Evolutionary conservation across 2,113 vertebrate genomes (phyloP).

Genomic region (Pteruthius melanotis): DNA sequence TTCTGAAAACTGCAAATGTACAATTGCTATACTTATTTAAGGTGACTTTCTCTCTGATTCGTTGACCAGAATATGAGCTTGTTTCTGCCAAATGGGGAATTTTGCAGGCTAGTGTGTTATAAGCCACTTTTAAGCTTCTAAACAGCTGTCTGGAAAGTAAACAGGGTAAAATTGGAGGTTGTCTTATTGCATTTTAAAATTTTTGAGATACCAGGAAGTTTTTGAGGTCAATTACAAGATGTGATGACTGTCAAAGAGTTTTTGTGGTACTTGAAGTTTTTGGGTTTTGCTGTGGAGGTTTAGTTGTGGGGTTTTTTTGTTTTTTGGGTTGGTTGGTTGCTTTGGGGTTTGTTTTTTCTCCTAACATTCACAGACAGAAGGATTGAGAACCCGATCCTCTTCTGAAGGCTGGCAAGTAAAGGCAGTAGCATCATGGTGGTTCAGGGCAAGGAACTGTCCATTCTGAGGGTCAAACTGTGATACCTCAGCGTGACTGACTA

Average conservation of each 20-base stretch:
- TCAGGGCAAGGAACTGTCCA: neutral
- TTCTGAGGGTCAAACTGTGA: neutral
- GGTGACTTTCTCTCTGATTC: neutral
- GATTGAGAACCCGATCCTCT: neutral
- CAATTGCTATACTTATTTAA: neutral
- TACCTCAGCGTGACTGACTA: neutral
- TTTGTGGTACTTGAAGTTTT: neutral
- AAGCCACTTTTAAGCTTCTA: neutral
- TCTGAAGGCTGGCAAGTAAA: neutral
- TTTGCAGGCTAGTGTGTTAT: neutral
- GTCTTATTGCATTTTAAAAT: neutral
- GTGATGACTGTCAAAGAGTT: neutral
- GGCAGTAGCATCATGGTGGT: neutral
- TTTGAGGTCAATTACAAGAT: neutral
- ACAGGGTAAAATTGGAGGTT: neutral
- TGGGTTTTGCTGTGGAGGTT: neutral
- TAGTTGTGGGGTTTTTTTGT: neutral
- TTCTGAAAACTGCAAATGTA: neutral
- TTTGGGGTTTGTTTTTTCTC: neutral
- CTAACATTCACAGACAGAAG: neutral
- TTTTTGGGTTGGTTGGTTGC: neutral
- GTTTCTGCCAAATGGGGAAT: neutral
- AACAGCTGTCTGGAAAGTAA: neutral
- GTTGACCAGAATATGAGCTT: neutral
- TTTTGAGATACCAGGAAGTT: neutral